Percentiles rank a stretch among this genome's conserved stretches.
Evolutionary conservation across 2,113 vertebrate species (phyloP).

Genomic region (Hippocampus barbouri): DNA sequence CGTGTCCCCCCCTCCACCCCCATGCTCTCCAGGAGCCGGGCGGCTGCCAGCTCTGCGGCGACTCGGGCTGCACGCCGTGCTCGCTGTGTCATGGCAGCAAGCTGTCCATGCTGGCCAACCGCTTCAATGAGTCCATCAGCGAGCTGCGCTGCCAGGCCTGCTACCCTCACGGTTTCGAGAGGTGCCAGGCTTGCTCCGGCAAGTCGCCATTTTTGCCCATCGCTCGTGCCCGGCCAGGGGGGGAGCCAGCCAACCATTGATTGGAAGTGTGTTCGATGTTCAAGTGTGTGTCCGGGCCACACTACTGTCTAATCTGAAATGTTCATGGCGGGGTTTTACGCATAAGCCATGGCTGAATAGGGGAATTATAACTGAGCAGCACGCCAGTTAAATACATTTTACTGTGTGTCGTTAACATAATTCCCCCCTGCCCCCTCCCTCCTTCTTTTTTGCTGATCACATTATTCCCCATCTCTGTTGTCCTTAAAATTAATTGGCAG

Average conservation of each 20-base stretch:
- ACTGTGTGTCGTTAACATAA: slow-evolving; percentile 54
- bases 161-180: slow-evolving; percentile 84
- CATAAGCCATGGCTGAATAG: slow-evolving; percentile 45
- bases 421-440: slow-evolving; percentile 11
- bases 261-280: slow-evolving; percentile 13
- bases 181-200: slow-evolving; percentile 78
- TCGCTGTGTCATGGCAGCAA: slow-evolving; percentile 97
- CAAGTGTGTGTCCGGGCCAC: slow-evolving; percentile 32
- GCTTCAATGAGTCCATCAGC: slow-evolving; percentile 91
- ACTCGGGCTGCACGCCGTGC: slow-evolving; percentile 86
- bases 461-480: slow-evolving; percentile 41
- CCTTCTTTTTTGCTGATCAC: slow-evolving; percentile 28
- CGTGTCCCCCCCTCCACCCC: no score
- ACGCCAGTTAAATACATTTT: slow-evolving; percentile 45
- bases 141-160: slow-evolving; percentile 90
- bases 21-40: slow-evolving; percentile 63
- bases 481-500: slow-evolving; percentile 35
- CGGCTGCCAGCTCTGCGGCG: slow-evolving; percentile 82
- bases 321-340: slow-evolving; percentile 45
- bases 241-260: slow-evolving; percentile 19
- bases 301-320: slow-evolving; percentile 46
- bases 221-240: slow-evolving; percentile 31
- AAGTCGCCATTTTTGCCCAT: slow-evolving; percentile 57
- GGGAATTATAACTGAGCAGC: slow-evolving; percentile 24
- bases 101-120: slow-evolving; percentile 93